Base-by-base conservation (phyloP, 2,113 vertebrate species). In the Pachyramphus minor region DNA sequence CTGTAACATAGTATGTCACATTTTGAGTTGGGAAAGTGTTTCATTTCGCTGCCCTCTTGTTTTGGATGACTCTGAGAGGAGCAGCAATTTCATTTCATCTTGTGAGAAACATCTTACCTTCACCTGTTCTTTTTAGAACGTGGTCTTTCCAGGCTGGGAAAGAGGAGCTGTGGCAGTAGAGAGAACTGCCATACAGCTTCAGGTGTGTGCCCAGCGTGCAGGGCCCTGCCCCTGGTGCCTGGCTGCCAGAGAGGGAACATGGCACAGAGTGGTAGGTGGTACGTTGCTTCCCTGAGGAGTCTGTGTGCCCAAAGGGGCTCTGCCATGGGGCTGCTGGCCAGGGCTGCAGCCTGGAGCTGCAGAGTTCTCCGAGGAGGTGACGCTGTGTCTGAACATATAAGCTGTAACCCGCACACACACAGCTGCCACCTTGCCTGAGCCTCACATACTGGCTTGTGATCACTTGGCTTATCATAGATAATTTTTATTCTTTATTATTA, bases 381-480 rank as follows among this genome's bases (percentile, higher is more conserved):
- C 2, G 10, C 69, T 5, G 3, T 25, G 23, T 62, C 50, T 0
- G 0, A 62, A 15, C 24, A 0, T 18, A 16, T 21, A 42, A 58
- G n/a, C 55, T 77, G 27, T 21, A 56, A 28, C 50, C 41, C 49
- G 28, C 1, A 8, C 18, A 6, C 7, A 6, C 6, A 5, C 15
- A 50, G 58, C 8, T 19, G 47, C 24, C 35, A 5, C 77, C 63
- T 80, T 59, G 41, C 41, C 50, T 75, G 64, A 23, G 90, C 68
- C 55, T 91, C 60, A 2, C 1, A 1, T 47, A 20, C 41, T 1
- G 6, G 11, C 45, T 58, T 6, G 3, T 62, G 64, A 42, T 87
- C 47, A 8, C 39, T 55, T 50, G 25, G 28, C 45, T 95, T 82
- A 35, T 67, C 28, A 5, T 6, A 25, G 52, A 44, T 74, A 12